Evolutionary conservation across 37 sponge, comb jelly and placozoan genomes (phyloP).

Genomic region (Beroe forskalii): DNA sequence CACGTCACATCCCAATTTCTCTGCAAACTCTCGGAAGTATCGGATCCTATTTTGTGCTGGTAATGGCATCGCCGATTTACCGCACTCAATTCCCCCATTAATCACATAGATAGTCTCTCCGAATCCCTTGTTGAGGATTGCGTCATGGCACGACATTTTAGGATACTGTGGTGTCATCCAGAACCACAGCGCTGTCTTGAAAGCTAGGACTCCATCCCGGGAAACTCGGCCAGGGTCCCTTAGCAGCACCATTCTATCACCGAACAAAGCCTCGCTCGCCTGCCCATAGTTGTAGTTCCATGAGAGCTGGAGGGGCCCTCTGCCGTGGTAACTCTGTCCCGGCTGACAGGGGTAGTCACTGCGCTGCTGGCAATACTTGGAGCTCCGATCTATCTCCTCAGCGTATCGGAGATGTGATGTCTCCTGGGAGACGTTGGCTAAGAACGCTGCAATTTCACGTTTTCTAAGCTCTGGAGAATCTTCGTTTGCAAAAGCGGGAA

Average conservation of each 20-base stretch:
- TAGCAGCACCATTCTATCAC: background rate
- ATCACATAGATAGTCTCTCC: slow-evolving; percentile 6
- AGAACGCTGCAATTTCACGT: slow-evolving; percentile 6
- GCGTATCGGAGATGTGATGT: background rate
- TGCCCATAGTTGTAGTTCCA: slow-evolving; percentile 40
- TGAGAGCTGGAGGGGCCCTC: slow-evolving; percentile 19
- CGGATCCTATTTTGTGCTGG: background rate
- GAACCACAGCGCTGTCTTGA: slow-evolving; percentile 24
- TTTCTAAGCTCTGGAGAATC: background rate
- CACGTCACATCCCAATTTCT: no score
- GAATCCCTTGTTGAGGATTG: background rate
- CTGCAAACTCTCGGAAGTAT: no score
- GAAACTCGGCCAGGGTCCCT: background rate
- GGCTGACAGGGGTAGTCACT: slow-evolving; percentile 8
- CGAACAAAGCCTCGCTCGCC: background rate
- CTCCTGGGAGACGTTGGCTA: background rate
- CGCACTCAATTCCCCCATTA: slow-evolving; percentile 13
- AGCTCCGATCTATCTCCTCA: background rate
- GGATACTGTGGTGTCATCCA: slow-evolving; percentile 47
- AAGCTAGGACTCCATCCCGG: background rate
- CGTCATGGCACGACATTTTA: slow-evolving; percentile 17
- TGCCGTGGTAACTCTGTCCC: slow-evolving; percentile 22
- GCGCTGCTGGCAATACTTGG: background rate
- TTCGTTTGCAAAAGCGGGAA: background rate
- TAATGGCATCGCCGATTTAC: background rate